Base-by-base conservation (phyloP, 2,113 vertebrate genomes). In the Genyomyrus donnyi region DNA sequence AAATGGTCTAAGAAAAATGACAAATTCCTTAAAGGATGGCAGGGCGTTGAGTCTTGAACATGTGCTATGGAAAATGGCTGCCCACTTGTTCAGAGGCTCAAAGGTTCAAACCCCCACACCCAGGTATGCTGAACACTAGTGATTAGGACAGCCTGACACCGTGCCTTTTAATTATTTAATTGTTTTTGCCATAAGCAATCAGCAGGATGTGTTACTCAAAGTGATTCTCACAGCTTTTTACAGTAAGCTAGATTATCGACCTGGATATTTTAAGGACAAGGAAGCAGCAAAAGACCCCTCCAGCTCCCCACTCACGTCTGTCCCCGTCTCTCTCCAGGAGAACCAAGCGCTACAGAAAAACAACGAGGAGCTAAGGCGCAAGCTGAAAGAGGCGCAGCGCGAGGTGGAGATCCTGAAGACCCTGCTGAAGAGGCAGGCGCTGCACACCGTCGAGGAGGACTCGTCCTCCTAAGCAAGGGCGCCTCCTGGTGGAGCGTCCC, bases 361-460 rank as follows among this genome's bases (percentile, higher is more conserved):
- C 88, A 99, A 99, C 3, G 97, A 97, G 91, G 95, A 95, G 91
- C 96, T 99, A 93, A 96, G 96, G 90, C 96, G 95, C 88, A 98
- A 97, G 66, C 95, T 99, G 92, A 97, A 95, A 93, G 96, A 97
- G 46, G 95, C 97, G 50, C 97, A 97, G 91, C 96, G 95, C 90
- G 97, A 96, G 93, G 97, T 99, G 91, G 96, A 98, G 91, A 95
- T 96, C 62, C 95, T 99, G 87, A 96, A 96, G 92, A 95, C 96
- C 4, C 93, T 95, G 31, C 92, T 96, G 89, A 95, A 94, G 92
- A 95, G 95, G 48, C 94, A 95, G 6, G 90, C 94, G 48, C 93
- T 96, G 31, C 94, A 95, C 88, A 92, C 91, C 39, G 94, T 94
- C 87, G 95, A 96, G 88, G 95, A 96, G 74, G 95, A 96, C 91